A percentile compares a stretch with the other conserved stretches of the same genome.
These are phyloP conservation scores for Pomacea canaliculata DNA, from an alignment of 2,888 invertebrate genomes.

Conservation along the genomic window DNA sequence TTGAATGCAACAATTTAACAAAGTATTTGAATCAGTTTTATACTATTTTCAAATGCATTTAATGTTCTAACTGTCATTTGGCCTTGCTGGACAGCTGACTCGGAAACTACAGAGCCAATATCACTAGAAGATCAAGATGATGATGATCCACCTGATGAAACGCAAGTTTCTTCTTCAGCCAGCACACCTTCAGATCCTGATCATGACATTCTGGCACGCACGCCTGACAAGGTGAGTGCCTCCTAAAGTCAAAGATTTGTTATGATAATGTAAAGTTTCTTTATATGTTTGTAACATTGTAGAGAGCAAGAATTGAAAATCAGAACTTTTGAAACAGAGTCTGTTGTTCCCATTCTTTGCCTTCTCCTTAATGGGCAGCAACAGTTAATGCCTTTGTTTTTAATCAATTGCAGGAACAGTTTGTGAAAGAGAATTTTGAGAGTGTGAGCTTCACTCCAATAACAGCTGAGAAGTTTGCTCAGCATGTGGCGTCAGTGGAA, in stretches of 20 bases:
- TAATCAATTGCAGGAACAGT: slow-evolving; percentile 49
- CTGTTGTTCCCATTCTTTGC: no score
- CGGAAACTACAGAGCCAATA: slow-evolving; percentile 56
- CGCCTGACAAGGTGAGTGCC: slow-evolving; percentile 52
- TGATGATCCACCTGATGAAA: slow-evolving; percentile 53
- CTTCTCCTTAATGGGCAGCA: no score
- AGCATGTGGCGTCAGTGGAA: slow-evolving; percentile 53
- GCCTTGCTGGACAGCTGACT: slow-evolving; percentile 34
- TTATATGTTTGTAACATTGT: background rate
- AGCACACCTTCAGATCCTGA: slow-evolving; percentile 59
- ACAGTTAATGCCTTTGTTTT: no score
- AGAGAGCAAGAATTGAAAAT: no score
- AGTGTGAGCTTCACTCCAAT: slow-evolving; percentile 57
- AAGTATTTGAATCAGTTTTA: no score
- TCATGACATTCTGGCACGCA: slow-evolving; percentile 43
- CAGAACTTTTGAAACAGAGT: no score
- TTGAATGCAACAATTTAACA: no score
- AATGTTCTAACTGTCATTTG: no score
- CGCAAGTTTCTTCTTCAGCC: slow-evolving; percentile 45
- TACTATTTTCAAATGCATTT: no score
- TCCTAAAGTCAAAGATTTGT: background rate
- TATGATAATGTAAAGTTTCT: background rate
- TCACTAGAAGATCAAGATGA: slow-evolving; percentile 52
- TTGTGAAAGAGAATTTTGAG: slow-evolving; percentile 61
- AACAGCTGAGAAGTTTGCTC: slow-evolving; percentile 53